phyloP scores from a whole-genome alignment of 2,113 vertebrate genomes.

The Copsychus sechellarum region DNA sequence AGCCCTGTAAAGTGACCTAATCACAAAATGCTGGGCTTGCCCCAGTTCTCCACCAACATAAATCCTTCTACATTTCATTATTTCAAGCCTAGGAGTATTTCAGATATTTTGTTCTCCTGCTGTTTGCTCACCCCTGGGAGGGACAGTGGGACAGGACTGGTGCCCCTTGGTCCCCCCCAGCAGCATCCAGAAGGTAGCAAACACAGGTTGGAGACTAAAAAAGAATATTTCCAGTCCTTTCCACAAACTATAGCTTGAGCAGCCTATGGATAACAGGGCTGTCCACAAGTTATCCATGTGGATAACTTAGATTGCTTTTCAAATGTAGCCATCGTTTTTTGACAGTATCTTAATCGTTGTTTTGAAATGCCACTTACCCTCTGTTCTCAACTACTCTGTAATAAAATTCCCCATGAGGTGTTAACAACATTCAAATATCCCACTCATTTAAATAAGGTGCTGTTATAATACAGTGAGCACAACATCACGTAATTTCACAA shows the following conservation, averaged over 20 bases:
- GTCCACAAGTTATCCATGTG: not conserved
- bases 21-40: fast-evolving
- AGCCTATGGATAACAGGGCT: not conserved
- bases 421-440: not conserved
- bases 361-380: not conserved
- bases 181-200: not conserved
- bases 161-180: fast-evolving
- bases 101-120: not conserved
- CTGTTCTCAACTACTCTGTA: not conserved
- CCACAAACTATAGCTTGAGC: not conserved
- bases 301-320: not conserved
- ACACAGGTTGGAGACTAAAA: not conserved
- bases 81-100: not conserved
- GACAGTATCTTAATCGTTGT: not conserved
- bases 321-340: fast-evolving
- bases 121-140: not conserved
- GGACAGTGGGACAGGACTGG: not conserved
- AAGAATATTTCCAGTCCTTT: not conserved
- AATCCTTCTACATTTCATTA: not conserved
- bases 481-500: not conserved
- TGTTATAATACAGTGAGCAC: not conserved
- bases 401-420: not conserved
- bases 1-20: not conserved
- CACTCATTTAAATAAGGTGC: not conserved
- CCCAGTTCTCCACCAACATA: not conserved